These are phyloP conservation scores for Vimba vimba DNA, from an alignment of 2,113 vertebrate species.

Conservation along the genomic window DNA sequence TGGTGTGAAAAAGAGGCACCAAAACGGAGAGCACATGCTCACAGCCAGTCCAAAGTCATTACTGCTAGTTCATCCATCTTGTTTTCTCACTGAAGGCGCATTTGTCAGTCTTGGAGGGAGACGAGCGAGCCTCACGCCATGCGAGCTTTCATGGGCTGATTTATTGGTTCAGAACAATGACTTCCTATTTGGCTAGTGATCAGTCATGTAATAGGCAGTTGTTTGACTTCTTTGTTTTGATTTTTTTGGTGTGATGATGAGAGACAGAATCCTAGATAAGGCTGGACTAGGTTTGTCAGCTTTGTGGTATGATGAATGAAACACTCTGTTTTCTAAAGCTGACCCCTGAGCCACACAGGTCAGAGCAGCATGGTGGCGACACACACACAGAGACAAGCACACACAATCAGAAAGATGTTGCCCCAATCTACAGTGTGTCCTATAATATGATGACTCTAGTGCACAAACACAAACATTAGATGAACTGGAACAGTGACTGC, in stretches of 20 bases:
- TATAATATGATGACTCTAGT: constrained; percentile 31
- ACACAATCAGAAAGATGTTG: not conserved
- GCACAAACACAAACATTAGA: constrained; percentile 20
- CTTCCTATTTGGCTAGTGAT: constrained; percentile 37
- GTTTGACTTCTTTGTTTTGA: not conserved
- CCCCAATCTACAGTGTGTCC: not conserved
- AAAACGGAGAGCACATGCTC: constrained; percentile 29
- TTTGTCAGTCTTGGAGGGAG: constrained; percentile 33
- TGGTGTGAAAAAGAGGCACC: not conserved
- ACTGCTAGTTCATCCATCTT: constrained; percentile 40
- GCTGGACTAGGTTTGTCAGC: constrained; percentile 28
- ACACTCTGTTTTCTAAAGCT: constrained; percentile 39
- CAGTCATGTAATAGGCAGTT: constrained; percentile 40
- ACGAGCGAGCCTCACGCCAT: not conserved
- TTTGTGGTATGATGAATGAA: constrained; percentile 35
- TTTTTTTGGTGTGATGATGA: constrained; percentile 19
- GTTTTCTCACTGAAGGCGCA: constrained; percentile 21
- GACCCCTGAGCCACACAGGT: constrained; percentile 18
- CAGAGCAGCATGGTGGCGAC: not conserved
- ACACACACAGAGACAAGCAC: not conserved
- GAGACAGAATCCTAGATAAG: constrained; percentile 30
- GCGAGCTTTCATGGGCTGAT: constrained; percentile 13
- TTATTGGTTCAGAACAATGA: constrained; percentile 34
- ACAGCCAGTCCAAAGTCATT: constrained; percentile 43
- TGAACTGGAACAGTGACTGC: not conserved